Base-by-base conservation (phyloP, 2,797 vertebrate genomes). In the Ciconia nigra region DNA sequence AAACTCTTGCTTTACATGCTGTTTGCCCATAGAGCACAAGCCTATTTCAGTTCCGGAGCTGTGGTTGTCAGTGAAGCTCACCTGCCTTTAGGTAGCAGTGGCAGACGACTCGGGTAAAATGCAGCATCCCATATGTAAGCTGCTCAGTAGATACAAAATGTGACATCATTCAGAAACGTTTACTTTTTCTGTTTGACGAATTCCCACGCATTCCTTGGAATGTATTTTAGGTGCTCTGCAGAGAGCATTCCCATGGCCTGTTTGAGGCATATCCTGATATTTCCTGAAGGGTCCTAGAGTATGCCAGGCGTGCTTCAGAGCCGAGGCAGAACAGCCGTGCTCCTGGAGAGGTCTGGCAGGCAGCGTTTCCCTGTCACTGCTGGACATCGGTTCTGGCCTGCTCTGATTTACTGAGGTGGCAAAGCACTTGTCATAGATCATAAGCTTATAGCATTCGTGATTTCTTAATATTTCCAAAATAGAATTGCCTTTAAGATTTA, bases 181-280 rank as follows among this genome's bases (percentile, higher is more conserved):
- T 65, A 26, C 44, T 78, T 80, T 70, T 81, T 58, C 79, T 83
- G 29, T 86, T 74, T 90, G 79, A 89, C 79, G 88, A 26, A 86
- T 57, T 95, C 91, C 94, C 85, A 83, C 39, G 2, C 76, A 66
- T 96, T 96, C 95, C 72, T 96, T 91, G 87, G 93, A 95, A 91
- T 62, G 84, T 87, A 91, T 96, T 96, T 95, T 94, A 95, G 95
- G 94, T 96, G 94, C 87, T 96, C 72, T 91, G 82, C 83, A 54
- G 91, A 90, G 76, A 90, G 72, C 82, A 72, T 95, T 97, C 93
- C 94, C 94, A 86, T 95, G 91, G 91, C 55, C 91, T 44, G 91
- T 47, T 88, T n/a, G 87, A 95, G 66, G 76, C 91, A 78, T 83
- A 92, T 94, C 77, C 65, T 15, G 6, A 18, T 90, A 10, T 47